Evolutionary conservation across 30 jellyfish, hydroid and myxozoan genomes (phyloP).

Genomic region (Hydractinia echinata): DNA sequence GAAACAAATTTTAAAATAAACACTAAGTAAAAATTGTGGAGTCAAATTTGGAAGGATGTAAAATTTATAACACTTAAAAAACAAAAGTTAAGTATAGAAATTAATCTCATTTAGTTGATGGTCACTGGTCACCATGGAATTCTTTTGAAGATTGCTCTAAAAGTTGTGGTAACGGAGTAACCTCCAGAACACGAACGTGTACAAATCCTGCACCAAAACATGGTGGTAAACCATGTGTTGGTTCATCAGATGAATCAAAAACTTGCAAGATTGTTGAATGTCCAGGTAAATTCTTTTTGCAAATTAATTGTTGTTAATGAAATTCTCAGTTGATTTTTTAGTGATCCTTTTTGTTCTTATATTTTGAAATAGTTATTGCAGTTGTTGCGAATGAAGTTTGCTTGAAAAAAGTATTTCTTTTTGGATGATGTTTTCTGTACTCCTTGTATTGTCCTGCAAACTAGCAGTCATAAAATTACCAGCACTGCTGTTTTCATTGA

Average conservation of each 20-base stretch:
- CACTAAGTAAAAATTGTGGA: too few species aligned
- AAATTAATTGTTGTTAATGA: not conserved
- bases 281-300: not conserved
- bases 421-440: not conserved
- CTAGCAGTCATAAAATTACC: not conserved
- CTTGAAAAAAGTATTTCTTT: not conserved
- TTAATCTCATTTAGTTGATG: not conserved
- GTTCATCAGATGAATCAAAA: not conserved
- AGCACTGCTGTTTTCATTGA: not conserved
- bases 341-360: not conserved
- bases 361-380: not conserved
- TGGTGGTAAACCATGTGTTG: conserved; percentile 9
- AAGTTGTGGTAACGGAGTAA: conserved; percentile 8
- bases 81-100: too few species aligned
- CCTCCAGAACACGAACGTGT: conserved; percentile 7
- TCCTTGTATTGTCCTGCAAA: not conserved
- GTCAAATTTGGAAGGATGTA: too few species aligned
- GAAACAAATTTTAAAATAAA: too few species aligned
- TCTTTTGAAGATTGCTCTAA: not conserved
- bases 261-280: conserved; percentile 2
- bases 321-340: not conserved
- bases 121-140: conserved; percentile 3
- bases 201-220: conserved; percentile 7
- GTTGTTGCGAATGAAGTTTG: not conserved
- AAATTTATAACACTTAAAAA: too few species aligned